Evolutionary conservation across 2,888 invertebrate species (phyloP), one percentile per base, ranked within the genome.

Genomic region (Cantharis lateralis): DNA sequence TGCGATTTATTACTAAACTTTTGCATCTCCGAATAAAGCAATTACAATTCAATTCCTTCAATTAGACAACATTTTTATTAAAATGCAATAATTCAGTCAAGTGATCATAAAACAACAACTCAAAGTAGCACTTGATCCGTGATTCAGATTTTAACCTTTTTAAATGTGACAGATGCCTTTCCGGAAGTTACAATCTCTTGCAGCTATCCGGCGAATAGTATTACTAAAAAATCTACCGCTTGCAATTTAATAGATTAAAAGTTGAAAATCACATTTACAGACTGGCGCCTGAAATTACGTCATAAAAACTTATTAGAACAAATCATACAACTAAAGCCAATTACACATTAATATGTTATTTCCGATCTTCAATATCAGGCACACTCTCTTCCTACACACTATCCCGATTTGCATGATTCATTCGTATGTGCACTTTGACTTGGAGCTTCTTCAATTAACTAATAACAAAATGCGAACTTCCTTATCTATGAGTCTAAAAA

Each of bases 291-390:
- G 80, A 74, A 75, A 79, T 83, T 82, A 83, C 81, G 81, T 83
- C 82, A 82, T 75, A 77, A 68, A 78, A 76, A 80, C 78, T 79
- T 82, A 83, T 82, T 80, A 81, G 81, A 81, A 80, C 78, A 82
- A 83, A 80, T 80, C 82, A 79, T 80, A 80, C 77, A 81, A 82
- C 80, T 81, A 80, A 82, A 81, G 82, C 79, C 82, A 83, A 83
- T 83, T 82, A 82, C 80, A 81, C 82, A 83, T 82, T 83, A 83
- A 83, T 82, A 82, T 81, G 83, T 82, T 81, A 82, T 83, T 83
- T 83, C 83, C 82, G 83, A 83, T 82, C 81, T 79, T 66, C 64
- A 72, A 71, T 77, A 77, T 80, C 68, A 79, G 78, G 77, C 79
- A 79, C 79, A 69, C 73, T 80, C 80, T 73, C 80, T 78, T 78